These are phyloP conservation scores for Leptinotarsa lineolata DNA, from an alignment of 1,140 invertebrate species.

Conservation along the genomic window DNA sequence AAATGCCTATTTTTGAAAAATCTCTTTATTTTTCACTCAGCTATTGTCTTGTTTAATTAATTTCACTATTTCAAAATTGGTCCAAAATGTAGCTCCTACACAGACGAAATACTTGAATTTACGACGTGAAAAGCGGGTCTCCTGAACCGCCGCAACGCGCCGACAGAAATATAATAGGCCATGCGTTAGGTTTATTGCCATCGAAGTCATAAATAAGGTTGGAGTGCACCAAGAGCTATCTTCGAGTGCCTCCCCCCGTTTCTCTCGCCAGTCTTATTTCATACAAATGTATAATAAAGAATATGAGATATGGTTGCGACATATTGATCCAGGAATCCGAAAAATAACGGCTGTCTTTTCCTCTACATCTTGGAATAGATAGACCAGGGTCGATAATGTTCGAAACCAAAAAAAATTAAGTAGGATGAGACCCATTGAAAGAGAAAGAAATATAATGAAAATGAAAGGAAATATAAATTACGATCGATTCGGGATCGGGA, in stretches of 20 bases:
- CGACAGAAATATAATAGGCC: conserved; percentile 24
- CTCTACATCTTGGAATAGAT: too few relatives aligned
- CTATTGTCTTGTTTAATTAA: too few relatives aligned
- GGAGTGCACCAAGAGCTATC: conserved; percentile 16
- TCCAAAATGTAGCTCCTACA: neutral
- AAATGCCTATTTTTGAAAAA: too few relatives aligned
- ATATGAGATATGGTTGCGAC: neutral
- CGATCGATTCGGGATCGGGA: too few relatives aligned
- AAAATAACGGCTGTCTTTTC: neutral
- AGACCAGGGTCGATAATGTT: too few relatives aligned
- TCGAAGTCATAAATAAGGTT: conserved; percentile 26
- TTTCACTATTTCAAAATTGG: neutral
- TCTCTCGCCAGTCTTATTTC: neutral
- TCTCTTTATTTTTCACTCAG: too few relatives aligned
- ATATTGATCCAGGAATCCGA: neutral
- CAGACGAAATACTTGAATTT: conserved; percentile 11
- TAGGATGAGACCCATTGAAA: too few relatives aligned
- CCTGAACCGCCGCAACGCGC: conserved; percentile 4
- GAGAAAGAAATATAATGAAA: too few relatives aligned
- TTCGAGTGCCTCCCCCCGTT: neutral
- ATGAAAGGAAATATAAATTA: too few relatives aligned
- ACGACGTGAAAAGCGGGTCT: conserved; percentile 17
- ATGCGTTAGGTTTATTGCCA: conserved; percentile 28
- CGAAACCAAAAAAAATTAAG: too few relatives aligned
- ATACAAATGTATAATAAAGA: conserved; percentile 23